Evolutionary conservation across 2,888 invertebrate genomes (phyloP).

Genomic region (Phorcus lineatus): DNA sequence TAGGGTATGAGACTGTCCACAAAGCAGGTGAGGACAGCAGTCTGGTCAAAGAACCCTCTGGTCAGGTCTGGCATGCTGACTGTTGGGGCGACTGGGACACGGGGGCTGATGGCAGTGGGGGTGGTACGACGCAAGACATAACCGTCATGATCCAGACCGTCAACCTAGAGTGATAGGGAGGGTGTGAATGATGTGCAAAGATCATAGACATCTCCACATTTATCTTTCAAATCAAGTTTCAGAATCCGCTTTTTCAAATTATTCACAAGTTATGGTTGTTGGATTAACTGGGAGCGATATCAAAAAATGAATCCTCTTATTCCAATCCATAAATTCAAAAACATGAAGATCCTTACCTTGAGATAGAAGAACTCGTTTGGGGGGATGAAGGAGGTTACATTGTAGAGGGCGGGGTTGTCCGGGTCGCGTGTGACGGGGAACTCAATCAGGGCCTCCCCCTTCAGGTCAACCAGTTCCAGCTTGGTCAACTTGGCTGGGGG

Average conservation of each 20-base stretch:
- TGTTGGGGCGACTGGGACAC: conserved; percentile 79
- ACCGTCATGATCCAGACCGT: conserved; percentile 81
- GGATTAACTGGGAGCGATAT: too few relatives aligned
- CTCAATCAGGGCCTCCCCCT: conserved; percentile 67
- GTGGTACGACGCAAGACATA: conserved; percentile 81
- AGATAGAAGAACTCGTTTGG: conserved; percentile 84
- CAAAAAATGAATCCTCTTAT: too few relatives aligned
- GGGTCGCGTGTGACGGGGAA: conserved; percentile 65
- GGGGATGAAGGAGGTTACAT: conserved; percentile 80
- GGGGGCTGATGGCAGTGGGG: conserved; percentile 82
- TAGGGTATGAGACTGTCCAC: conserved; percentile 82
- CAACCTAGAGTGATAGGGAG: conserved; percentile 77
- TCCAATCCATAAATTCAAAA: too few relatives aligned
- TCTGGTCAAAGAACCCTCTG: conserved; percentile 76
- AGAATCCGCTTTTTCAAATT: too few relatives aligned
- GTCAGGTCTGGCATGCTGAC: conserved; percentile 76
- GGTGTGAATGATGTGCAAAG: too few relatives aligned
- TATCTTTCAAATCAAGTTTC: too few relatives aligned
- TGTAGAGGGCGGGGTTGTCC: conserved; percentile 75
- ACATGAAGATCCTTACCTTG: conserved; percentile 78
- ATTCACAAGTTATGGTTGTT: too few relatives aligned
- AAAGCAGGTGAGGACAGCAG: conserved; percentile 79
- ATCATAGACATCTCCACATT: too few relatives aligned
- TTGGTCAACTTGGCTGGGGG: conserved; percentile 72
- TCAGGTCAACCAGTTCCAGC: conserved; percentile 71